A percentile compares a stretch with the other conserved stretches of the same genome.
phyloP scores from a whole-genome alignment of 1,140 invertebrate genomes.

The Drosophila grimshawi region DNA sequence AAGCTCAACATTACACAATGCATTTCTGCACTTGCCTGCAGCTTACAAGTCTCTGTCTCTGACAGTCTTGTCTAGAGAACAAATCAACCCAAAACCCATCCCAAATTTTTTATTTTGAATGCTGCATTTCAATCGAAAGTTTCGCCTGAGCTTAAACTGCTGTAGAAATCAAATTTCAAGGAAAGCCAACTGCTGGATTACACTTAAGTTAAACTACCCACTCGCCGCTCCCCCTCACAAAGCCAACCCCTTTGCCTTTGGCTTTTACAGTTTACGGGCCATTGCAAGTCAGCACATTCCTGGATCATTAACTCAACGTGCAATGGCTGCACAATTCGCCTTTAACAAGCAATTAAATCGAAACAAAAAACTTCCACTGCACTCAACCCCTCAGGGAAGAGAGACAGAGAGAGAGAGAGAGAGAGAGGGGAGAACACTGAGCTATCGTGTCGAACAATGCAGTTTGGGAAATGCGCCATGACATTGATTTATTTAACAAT shows the following conservation, averaged over 20 bases:
- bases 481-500: slow-evolving; percentile 81
- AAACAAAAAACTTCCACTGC: slow-evolving; percentile 66
- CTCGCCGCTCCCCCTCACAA: background rate
- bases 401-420: background rate
- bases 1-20: slow-evolving; percentile 30
- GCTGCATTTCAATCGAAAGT: slow-evolving; percentile 8
- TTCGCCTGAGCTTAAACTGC: slow-evolving; percentile 5
- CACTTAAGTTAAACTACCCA: background rate
- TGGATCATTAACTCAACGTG: slow-evolving; percentile 76
- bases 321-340: slow-evolving; percentile 73
- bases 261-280: slow-evolving; percentile 31
- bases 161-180: slow-evolving; percentile 36
- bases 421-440: background rate
- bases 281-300: slow-evolving; percentile 75
- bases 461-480: slow-evolving; percentile 50
- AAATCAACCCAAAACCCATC: background rate
- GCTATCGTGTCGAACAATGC: slow-evolving; percentile 31
- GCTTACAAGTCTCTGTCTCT: slow-evolving; percentile 1
- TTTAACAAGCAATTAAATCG: slow-evolving; percentile 83
- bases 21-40: slow-evolving; percentile 18
- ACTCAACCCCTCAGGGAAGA: slow-evolving; percentile 27
- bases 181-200: slow-evolving; percentile 12
- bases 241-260: background rate
- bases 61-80: background rate
- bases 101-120: slow-evolving; percentile 5